A percentile compares a stretch with the other conserved stretches of the same genome.
These are phyloP conservation scores for Drymonia ruficornis DNA, from an alignment of 2,888 invertebrate genomes.

Conservation along the genomic window DNA sequence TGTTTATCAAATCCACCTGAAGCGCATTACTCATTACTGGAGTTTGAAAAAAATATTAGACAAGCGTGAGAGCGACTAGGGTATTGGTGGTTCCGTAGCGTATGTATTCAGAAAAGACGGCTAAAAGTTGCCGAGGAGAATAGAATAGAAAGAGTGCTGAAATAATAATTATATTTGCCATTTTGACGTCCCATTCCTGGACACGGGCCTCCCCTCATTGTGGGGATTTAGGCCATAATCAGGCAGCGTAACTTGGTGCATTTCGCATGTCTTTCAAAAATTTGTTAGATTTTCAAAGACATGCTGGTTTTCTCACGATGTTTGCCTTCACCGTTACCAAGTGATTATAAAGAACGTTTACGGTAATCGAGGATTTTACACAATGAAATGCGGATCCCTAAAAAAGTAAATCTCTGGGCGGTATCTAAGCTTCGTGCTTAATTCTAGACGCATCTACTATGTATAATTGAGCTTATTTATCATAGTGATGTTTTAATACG, in stretches of 20 bases:
- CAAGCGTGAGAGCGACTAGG: neutral
- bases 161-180: no score
- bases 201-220: no score
- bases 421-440: constrained; percentile 28
- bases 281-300: no score
- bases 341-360: no score
- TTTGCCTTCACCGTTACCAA: no score
- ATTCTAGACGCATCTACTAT: constrained; percentile 30
- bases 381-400: constrained; percentile 3
- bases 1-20: constrained; percentile 9
- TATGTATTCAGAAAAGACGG: neutral
- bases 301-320: no score
- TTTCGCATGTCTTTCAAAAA: no score
- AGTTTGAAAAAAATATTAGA: constrained; percentile 9
- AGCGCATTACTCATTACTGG: constrained; percentile 30
- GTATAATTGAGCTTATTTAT: constrained; percentile 38
- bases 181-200: no score
- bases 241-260: no score
- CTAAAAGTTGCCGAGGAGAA: neutral
- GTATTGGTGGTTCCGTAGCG: neutral
- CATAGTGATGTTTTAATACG: constrained; percentile 42
- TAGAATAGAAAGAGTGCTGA: no score
- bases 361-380: neutral
- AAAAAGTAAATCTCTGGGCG: constrained; percentile 31
- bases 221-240: no score